phyloP scores from a whole-genome alignment of 2,888 invertebrate species.

The Cephus rjabovi region DNA sequence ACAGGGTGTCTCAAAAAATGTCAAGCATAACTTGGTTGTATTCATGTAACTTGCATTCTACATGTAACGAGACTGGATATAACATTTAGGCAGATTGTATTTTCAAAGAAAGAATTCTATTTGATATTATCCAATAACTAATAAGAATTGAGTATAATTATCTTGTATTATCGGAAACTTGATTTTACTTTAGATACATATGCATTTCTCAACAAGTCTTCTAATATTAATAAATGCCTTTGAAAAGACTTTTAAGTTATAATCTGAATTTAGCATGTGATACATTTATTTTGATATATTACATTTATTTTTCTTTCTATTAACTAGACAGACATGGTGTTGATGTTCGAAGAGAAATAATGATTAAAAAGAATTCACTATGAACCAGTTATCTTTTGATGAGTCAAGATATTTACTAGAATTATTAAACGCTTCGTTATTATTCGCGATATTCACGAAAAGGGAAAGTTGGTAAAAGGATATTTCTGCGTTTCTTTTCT shows the following conservation, averaged over 20 bases:
- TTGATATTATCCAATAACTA: background rate
- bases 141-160: background rate
- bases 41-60: background rate
- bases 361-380: background rate
- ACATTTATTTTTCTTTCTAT: background rate
- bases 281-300: background rate
- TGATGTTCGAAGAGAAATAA: background rate
- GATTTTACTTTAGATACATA: too few species aligned
- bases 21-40: background rate
- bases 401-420: background rate
- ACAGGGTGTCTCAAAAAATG: slow-evolving; percentile 32
- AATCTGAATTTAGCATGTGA: background rate
- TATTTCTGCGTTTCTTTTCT: background rate
- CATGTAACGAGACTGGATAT: background rate
- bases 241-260: background rate
- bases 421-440: background rate
- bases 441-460: background rate
- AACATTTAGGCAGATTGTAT: background rate
- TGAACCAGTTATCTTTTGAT: background rate
- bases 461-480: background rate
- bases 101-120: background rate
- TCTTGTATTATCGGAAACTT: too few species aligned
- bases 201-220: background rate
- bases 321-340: background rate
- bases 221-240: background rate